Conservation (phyloP, 2,888 invertebrate species). For the Chymomyza procnemis region DNA sequence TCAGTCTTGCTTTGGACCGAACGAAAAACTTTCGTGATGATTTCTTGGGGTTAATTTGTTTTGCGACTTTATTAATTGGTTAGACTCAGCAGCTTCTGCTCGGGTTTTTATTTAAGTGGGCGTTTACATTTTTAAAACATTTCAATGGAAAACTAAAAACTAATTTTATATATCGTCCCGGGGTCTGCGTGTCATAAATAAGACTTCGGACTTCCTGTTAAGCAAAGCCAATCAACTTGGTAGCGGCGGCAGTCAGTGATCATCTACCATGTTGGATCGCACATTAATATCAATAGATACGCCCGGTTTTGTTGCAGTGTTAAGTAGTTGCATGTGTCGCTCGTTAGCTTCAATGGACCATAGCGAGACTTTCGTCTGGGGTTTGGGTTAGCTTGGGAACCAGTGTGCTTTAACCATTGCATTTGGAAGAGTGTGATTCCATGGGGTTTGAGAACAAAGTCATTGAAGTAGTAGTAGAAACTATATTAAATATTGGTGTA, state of each 20-base stretch:
- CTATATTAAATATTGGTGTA: too few relatives aligned
- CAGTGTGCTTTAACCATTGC: neutral
- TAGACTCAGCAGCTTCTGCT: conserved; percentile 41
- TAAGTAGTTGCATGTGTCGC: conserved; percentile 65
- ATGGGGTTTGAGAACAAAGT: neutral
- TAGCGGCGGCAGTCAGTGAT: conserved; percentile 6
- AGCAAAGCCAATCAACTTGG: conserved; percentile 46
- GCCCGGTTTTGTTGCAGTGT: conserved; percentile 16
- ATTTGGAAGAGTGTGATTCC: neutral
- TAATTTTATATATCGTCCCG: conserved; percentile 50
- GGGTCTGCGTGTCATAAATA: conserved; percentile 28
- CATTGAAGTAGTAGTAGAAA: too few relatives aligned
- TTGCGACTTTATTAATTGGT: conserved; percentile 70
- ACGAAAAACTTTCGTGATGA: conserved; percentile 57
- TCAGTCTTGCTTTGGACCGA: conserved; percentile 51
- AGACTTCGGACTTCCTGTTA: conserved; percentile 55
- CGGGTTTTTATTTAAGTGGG: conserved; percentile 45
- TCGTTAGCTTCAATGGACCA: conserved; percentile 62
- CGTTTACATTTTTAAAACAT: conserved; percentile 44
- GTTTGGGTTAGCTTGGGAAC: conserved; percentile 15
- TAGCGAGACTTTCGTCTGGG: conserved; percentile 30
- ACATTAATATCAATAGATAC: conserved; percentile 65
- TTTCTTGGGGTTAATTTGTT: conserved; percentile 67
- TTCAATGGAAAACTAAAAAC: conserved; percentile 59
- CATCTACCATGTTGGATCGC: conserved; percentile 51